Base-by-base conservation (phyloP, 2,888 invertebrate species). In the Tryphoninae sp. region DNA sequence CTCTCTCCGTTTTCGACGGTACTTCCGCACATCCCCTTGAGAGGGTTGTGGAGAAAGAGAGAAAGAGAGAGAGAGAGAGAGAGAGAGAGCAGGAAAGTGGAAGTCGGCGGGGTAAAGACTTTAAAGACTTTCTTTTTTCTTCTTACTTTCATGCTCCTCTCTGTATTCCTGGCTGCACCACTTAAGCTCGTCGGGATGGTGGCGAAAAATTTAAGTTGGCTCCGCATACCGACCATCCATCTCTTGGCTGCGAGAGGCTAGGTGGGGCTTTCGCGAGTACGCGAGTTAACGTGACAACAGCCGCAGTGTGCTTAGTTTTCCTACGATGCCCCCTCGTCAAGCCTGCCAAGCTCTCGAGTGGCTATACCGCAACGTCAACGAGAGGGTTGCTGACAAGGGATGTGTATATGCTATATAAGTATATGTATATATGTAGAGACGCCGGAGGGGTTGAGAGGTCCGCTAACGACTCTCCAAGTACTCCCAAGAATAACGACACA, bases 141-240 rank as follows among this genome's bases (percentile, higher is more conserved):
- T 81, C 64, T 59, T 55, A 22, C 53, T 49, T 82, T 65, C 59
- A 53, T 55, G 42, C 61, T 16, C 22, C 58, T 80, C 79, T 64
- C 61, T 23, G 62, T 49, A 58, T 71, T 77, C 55, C 68, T 81
- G 23, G 49, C 26, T 51, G 58, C 40, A 68, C 74, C 58, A 79
- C 76, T 62, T 72, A 83, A 83, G 76, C 81, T 81, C 78, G 40
- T 67, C 55, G 55, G 40, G 55, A 33, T 51, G 77, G 68, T 80
- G 74, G 83, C 79, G 84, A 86, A 86, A 86, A 88, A 88, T 88
- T 88, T 85, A 85, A 88, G 85, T 88, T 87, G 85, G 85, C 72
- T 82, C 85, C 88, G 87, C 88, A 89, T 89, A 89, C 86, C 84
- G 78, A 82, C 86, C 86, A 88, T 89, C 87, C 87, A 87, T 89